Conservation (phyloP, 2,888 invertebrate species). For the Mermis nigrescens region DNA sequence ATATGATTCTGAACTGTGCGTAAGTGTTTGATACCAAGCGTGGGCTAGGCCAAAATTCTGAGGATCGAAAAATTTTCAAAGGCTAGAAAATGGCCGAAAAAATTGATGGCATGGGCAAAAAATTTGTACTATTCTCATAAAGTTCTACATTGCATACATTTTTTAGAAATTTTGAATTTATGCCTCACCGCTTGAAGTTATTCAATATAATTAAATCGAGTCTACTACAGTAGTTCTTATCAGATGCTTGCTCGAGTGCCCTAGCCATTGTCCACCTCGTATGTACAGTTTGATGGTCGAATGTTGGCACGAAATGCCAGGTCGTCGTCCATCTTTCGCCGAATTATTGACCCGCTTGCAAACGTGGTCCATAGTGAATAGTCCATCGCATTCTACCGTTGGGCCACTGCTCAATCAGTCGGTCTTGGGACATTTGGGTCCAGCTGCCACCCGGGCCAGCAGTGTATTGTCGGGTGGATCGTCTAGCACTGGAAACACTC, state of each 20-base stretch:
- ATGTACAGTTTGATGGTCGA: conserved; percentile 90
- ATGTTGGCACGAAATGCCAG: conserved; percentile 88
- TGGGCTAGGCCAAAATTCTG: too few relatives aligned
- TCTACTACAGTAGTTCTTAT: conserved; percentile 70
- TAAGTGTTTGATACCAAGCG: too few relatives aligned
- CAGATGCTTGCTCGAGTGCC: conserved; percentile 72
- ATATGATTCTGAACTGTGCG: too few relatives aligned
- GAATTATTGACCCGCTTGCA: conserved; percentile 68
- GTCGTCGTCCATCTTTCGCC: conserved; percentile 70
- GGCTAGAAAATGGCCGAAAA: too few relatives aligned
- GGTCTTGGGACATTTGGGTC: neutral
- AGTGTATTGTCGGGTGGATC: neutral
- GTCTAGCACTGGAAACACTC: neutral
- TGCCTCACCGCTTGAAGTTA: too few relatives aligned
- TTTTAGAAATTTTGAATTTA: too few relatives aligned
- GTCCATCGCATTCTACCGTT: conserved; percentile 3
- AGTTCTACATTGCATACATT: too few relatives aligned
- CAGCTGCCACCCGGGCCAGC: neutral
- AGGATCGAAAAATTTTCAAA: too few relatives aligned
- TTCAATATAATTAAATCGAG: too few relatives aligned
- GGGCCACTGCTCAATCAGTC: neutral
- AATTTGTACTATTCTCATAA: too few relatives aligned
- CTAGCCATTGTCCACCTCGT: conserved; percentile 71
- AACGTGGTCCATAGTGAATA: conserved; percentile 41
- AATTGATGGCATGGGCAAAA: too few relatives aligned